phyloP scores from a whole-genome alignment of 2,113 vertebrate genomes.

The Trematocara unimaculatum region DNA sequence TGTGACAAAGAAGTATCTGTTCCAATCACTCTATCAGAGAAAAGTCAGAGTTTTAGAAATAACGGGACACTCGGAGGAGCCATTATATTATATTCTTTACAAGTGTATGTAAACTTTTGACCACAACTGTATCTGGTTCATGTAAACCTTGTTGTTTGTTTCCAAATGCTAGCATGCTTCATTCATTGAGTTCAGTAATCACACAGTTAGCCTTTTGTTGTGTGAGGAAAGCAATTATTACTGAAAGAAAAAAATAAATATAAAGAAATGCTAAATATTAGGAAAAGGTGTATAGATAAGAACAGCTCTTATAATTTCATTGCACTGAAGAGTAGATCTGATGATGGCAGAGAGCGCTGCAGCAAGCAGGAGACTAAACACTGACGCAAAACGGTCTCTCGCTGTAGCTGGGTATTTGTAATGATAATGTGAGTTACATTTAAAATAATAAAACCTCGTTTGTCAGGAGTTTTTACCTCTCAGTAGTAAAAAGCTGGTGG shows the following conservation, averaged over 20 bases:
- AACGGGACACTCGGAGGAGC: too few relatives aligned
- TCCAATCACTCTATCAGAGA: too few relatives aligned
- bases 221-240: not conserved
- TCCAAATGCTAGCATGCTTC: not conserved
- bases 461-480: not conserved
- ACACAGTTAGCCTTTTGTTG: not conserved
- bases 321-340: not conserved
- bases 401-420: not conserved
- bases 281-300: not conserved
- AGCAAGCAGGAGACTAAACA: not conserved
- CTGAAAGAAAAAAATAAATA: not conserved
- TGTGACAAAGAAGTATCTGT: too few relatives aligned
- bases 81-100: too few relatives aligned
- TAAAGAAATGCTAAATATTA: not conserved
- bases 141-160: slow-evolving; percentile 2
- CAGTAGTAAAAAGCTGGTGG: not conserved
- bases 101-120: too few relatives aligned
- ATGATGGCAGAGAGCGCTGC: not conserved
- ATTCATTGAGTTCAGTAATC: not conserved
- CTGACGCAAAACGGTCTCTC: fast-evolving
- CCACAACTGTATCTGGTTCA: not conserved
- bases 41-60: too few relatives aligned
- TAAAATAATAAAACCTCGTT: not conserved
- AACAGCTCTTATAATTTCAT: not conserved
- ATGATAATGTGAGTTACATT: not conserved